These are phyloP conservation scores for Hypercompe scribonia DNA, from an alignment of 2,888 invertebrate genomes.

Conservation along the genomic window DNA sequence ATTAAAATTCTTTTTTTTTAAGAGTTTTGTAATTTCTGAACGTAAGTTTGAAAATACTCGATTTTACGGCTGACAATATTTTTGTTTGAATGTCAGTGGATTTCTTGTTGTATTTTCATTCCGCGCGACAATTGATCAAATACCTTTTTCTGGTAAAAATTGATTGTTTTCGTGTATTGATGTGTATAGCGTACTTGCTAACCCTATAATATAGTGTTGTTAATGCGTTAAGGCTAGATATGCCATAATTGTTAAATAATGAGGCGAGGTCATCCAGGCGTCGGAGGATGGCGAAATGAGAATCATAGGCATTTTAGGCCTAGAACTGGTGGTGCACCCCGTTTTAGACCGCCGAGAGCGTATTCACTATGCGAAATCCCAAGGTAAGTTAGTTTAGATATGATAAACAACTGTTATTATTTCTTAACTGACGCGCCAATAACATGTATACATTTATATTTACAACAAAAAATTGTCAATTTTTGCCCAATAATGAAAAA, in stretches of 20 bases:
- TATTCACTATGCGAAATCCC: constrained; percentile 61
- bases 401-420: constrained; percentile 29
- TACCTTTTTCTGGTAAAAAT: constrained; percentile 49
- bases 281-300: constrained; percentile 80
- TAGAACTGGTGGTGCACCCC: constrained; percentile 68
- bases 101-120: constrained; percentile 63
- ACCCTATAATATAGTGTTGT: constrained; percentile 23
- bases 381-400: constrained; percentile 59
- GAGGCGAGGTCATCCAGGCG: constrained; percentile 82
- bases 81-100: constrained; percentile 56
- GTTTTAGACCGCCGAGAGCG: constrained; percentile 67
- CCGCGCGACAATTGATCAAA: constrained; percentile 67
- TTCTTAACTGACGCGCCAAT: constrained; percentile 68
- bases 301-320: constrained; percentile 77
- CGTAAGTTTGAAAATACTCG: constrained; percentile 9
- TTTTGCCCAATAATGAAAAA: not conserved
- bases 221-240: constrained; percentile 46
- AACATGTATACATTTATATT: constrained; percentile 25
- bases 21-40: constrained; percentile 13
- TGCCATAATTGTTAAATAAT: constrained; percentile 72
- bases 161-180: constrained; percentile 24
- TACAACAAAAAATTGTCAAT: constrained; percentile 19
- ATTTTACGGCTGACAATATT: constrained; percentile 43
- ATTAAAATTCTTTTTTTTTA: not conserved
- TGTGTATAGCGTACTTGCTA: constrained; percentile 23